These are phyloP conservation scores for Aphaenogaster ashmeadi DNA, from an alignment of 1,140 invertebrate species.

Conservation along the genomic window DNA sequence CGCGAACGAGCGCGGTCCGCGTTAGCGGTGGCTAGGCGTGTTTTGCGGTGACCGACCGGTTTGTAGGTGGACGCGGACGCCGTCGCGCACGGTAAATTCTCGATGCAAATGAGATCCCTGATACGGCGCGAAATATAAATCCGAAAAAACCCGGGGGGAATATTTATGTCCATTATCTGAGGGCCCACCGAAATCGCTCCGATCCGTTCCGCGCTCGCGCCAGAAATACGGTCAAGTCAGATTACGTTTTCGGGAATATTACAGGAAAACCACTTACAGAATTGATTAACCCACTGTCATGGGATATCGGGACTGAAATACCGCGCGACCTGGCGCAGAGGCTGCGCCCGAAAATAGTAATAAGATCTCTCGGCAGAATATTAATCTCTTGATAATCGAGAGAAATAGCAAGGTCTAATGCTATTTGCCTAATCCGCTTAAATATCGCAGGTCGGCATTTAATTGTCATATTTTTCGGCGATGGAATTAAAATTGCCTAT, in stretches of 20 bases:
- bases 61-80: slow-evolving; percentile 63
- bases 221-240: slow-evolving; percentile 65
- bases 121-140: slow-evolving; percentile 86
- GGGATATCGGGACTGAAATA: slow-evolving; percentile 63
- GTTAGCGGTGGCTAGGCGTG: not conserved
- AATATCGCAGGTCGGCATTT: not conserved
- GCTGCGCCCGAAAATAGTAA: slow-evolving; percentile 33
- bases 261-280: slow-evolving; percentile 61
- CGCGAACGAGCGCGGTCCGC: slow-evolving; percentile 11
- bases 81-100: slow-evolving; percentile 82
- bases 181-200: slow-evolving; percentile 68
- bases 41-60: slow-evolving; percentile 17
- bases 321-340: not conserved
- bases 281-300: slow-evolving; percentile 62
- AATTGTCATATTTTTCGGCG: not conserved
- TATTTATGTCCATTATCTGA: slow-evolving; percentile 86
- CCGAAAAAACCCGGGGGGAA: slow-evolving; percentile 82
- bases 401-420: not conserved
- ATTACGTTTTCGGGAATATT: slow-evolving; percentile 64
- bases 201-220: slow-evolving; percentile 1
- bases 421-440: slow-evolving; percentile 8
- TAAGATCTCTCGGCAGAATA: slow-evolving; percentile 35
- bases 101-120: slow-evolving; percentile 86
- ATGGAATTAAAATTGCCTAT: not conserved
- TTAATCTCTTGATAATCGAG: slow-evolving; percentile 27